phyloP scores from a whole-genome alignment of 2,888 invertebrate species.

The Leptopterna dolabrata region DNA sequence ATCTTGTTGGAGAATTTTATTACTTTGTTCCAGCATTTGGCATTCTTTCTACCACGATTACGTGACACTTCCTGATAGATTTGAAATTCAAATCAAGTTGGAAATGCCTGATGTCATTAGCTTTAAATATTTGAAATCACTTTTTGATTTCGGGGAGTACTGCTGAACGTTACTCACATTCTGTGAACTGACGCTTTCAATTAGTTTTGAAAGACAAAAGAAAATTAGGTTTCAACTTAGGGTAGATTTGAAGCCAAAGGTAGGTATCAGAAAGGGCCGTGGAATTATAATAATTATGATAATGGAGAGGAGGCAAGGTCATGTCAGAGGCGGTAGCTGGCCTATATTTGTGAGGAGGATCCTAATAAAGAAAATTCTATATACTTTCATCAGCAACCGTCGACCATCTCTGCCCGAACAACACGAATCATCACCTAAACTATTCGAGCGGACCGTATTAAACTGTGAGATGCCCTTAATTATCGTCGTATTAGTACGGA shows the following conservation, averaged over 20 bases:
- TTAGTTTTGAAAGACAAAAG: neutral
- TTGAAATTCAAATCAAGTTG: no score
- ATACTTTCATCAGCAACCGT: neutral
- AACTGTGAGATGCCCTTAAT: neutral
- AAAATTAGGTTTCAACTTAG: neutral
- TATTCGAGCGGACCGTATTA: neutral
- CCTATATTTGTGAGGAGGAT: neutral
- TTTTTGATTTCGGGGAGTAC: no score
- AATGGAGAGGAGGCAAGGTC: neutral
- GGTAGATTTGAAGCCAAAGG: neutral
- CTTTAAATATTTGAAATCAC: no score
- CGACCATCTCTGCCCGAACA: neutral
- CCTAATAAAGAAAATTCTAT: conserved; percentile 17
- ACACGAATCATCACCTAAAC: neutral
- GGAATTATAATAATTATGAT: neutral
- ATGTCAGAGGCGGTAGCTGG: neutral
- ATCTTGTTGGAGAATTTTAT: no score
- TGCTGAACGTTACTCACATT: no score
- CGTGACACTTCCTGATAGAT: no score
- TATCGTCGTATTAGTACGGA: neutral
- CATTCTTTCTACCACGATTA: no score
- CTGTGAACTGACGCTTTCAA: neutral
- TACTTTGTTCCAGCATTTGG: no score
- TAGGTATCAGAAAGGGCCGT: neutral
- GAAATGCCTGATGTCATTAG: no score